A percentile compares a stretch with the other conserved stretches of the same genome.
Conservation (phyloP, 2,113 vertebrate species). For the Brachyhypopomus occidentalis region DNA sequence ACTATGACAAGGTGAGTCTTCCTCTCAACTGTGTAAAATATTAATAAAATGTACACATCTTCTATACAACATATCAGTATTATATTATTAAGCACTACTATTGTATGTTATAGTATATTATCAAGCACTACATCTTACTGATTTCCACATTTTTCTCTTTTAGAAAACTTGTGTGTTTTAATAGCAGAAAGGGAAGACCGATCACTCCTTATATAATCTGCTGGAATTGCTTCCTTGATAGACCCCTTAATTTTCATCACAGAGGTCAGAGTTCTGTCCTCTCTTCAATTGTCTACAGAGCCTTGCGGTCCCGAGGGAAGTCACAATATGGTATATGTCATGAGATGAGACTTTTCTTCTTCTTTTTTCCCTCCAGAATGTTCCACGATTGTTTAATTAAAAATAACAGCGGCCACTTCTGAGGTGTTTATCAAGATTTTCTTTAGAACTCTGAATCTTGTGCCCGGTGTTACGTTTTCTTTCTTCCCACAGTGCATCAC, state of each 20-base stretch:
- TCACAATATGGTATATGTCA: no score
- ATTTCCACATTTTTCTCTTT: background rate
- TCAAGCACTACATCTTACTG: background rate
- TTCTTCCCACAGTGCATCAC: no score
- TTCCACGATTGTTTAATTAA: no score
- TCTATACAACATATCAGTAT: background rate
- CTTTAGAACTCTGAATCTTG: no score
- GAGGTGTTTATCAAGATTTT: no score
- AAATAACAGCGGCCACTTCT: no score
- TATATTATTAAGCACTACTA: background rate
- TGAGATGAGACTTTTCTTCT: no score
- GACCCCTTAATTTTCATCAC: constrained; percentile 51
- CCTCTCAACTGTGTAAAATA: no score
- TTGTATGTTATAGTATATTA: background rate
- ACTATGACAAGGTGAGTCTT: no score
- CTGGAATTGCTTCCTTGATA: constrained; percentile 42
- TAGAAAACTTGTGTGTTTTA: constrained; percentile 19
- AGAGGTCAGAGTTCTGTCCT: constrained; percentile 45
- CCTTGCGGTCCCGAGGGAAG: no score
- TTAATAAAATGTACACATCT: background rate
- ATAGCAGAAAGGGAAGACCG: constrained; percentile 27
- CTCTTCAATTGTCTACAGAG: background rate
- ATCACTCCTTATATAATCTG: constrained; percentile 48
- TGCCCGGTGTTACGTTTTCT: no score
- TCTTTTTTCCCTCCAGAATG: no score